Percentiles rank a stretch among this genome's conserved stretches.
These are phyloP conservation scores for Erpobdella octoculata DNA, from an alignment of 2,888 invertebrate species.

Conservation along the genomic window DNA sequence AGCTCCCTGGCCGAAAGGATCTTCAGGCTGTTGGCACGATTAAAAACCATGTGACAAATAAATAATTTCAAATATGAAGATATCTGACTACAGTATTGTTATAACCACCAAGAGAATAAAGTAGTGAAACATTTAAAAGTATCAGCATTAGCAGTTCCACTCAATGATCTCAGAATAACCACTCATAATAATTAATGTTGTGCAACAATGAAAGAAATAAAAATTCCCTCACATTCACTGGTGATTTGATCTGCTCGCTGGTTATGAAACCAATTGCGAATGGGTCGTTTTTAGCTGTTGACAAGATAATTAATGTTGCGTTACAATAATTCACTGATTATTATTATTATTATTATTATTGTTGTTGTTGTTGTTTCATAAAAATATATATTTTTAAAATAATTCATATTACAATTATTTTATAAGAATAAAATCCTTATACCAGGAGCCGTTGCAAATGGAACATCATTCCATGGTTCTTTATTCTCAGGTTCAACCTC, in stretches of 20 bases:
- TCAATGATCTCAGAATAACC: not conserved
- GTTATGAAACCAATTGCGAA: constrained; percentile 31
- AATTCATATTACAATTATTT: too few relatives aligned
- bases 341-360: not conserved
- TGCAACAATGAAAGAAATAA: not conserved
- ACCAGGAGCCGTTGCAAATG: constrained; percentile 27
- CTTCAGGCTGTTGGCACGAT: constrained; percentile 26
- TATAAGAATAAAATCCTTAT: not conserved
- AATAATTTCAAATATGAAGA: not conserved
- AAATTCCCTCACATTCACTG: constrained; percentile 28
- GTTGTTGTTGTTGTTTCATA: not conserved
- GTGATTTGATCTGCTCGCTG: constrained; percentile 23
- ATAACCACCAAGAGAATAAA: too few relatives aligned
- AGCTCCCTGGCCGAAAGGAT: constrained; percentile 36
- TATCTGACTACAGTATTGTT: too few relatives aligned
- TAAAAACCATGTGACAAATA: not conserved
- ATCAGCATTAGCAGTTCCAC: too few relatives aligned
- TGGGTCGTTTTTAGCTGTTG: constrained; percentile 30
- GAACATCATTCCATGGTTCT: constrained; percentile 24
- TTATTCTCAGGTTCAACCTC: constrained; percentile 7
- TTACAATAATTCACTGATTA: not conserved
- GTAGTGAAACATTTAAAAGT: too few relatives aligned
- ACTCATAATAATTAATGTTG: not conserved
- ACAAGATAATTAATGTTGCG: not conserved
- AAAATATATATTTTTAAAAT: too few relatives aligned